Base-by-base conservation (phyloP, 2,888 invertebrate genomes). In the Tiliacea aurago region DNA sequence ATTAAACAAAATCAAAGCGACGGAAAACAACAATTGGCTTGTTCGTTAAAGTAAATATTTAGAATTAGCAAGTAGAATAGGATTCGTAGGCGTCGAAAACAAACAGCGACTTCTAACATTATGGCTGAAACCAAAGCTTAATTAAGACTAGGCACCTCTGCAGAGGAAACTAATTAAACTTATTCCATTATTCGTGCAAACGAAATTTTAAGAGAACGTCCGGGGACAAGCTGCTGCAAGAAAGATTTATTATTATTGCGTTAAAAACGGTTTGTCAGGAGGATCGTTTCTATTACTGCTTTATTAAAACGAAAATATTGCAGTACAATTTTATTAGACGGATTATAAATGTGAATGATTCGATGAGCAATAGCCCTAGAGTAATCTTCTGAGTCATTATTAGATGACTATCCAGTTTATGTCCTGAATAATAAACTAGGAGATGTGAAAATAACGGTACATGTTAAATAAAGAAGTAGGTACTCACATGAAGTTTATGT, bases 151-250 rank as follows among this genome's bases (percentile, higher is more conserved):
- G 93, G 89, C 90, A 93, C 91, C 92, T 92, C 89, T 90, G 89
- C 89, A 89, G 89, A 90, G 88, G 90, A 92, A 94, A 94, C 94
- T 94, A 95, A 95, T 95, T 95, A 93, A 95, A 95, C 93, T 95
- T 95, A 93, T 94, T 94, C 92, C 93, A 94, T 94, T 95, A 94
- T 93, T 93, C 90, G 88, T 87, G 90, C 89, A 91, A 94, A 94
- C 91, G 90, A 94, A 94, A 94, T 93, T 93, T 94, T 90, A 91
- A 92, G 90, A 90, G 90, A 90, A 90, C 88, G 88, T 89, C 89
- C 86, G 81, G 89, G 87, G 90, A 91, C 90, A 90, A 87, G 87
- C 88, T 88, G 87, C 86, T 90, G 89, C 88, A 85, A 88, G 90
- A 87, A 87, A 91, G 90, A 91, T 91, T 92, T 90, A 90, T 90